Percentiles rank a stretch among this genome's conserved stretches.
phyloP scores from a whole-genome alignment of 2,888 invertebrate genomes.

The Melinaea menophilus region DNA sequence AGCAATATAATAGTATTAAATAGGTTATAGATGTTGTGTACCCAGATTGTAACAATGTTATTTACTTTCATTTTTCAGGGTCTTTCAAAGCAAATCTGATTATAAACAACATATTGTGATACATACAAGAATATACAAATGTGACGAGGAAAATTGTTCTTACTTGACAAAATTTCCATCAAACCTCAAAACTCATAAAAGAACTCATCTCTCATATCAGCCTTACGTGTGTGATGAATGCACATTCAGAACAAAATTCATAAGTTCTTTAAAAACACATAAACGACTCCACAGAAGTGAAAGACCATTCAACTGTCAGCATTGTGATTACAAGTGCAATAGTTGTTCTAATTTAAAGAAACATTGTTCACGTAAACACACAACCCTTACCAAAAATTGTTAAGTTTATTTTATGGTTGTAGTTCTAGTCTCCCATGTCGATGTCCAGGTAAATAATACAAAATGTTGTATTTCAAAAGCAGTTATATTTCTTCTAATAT shows the following conservation, averaged over 20 bases:
- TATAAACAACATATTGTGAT: slow-evolving; percentile 59
- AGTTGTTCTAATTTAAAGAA: slow-evolving; percentile 73
- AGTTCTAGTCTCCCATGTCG: too few species aligned
- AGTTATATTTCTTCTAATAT: slow-evolving; percentile 47
- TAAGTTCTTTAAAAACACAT: slow-evolving; percentile 67
- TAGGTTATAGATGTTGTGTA: too few species aligned
- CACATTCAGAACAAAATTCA: slow-evolving; percentile 67
- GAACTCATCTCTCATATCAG: slow-evolving; percentile 65
- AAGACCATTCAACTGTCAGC: slow-evolving; percentile 59
- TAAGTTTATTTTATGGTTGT: not conserved
- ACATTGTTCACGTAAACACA: slow-evolving; percentile 57
- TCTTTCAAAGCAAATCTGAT: slow-evolving; percentile 55
- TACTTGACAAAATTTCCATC: slow-evolving; percentile 74
- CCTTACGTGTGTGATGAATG: slow-evolving; percentile 71
- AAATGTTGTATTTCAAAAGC: slow-evolving; percentile 41
- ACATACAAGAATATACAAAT: slow-evolving; percentile 57
- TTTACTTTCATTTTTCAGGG: slow-evolving; percentile 41
- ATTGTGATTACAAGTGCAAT: slow-evolving; percentile 66
- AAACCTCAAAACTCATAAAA: slow-evolving; percentile 68
- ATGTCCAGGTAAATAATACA: slow-evolving; percentile 2
- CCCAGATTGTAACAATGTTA: too few species aligned
- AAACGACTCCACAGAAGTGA: slow-evolving; percentile 64
- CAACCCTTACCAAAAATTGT: slow-evolving; percentile 23
- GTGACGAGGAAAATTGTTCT: slow-evolving; percentile 71
- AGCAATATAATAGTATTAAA: too few species aligned